Percentiles rank a stretch among this genome's conserved stretches.
These are phyloP conservation scores for Phytoseiulus persimilis DNA, from an alignment of 2,888 invertebrate genomes.

Conservation along the genomic window DNA sequence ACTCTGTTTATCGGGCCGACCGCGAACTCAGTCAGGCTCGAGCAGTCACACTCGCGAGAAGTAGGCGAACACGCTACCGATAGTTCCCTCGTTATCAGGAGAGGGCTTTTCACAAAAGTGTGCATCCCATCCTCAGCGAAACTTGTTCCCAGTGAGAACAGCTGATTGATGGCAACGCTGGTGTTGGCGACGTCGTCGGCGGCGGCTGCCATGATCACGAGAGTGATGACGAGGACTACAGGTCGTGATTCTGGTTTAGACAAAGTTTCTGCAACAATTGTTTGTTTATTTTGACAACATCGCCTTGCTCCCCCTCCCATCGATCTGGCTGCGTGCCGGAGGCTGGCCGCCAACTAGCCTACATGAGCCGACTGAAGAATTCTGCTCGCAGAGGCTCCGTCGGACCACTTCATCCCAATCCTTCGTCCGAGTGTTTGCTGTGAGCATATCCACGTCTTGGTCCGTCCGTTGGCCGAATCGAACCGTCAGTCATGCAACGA, in stretches of 20 bases:
- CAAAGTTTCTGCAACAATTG: not conserved
- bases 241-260: not conserved
- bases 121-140: not conserved
- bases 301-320: not conserved
- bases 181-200: not conserved
- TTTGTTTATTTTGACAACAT: not conserved
- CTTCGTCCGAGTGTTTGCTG: not conserved
- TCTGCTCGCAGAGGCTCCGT: not conserved
- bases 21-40: not conserved
- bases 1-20: not conserved
- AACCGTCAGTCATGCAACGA: not conserved
- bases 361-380: not conserved
- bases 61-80: not conserved
- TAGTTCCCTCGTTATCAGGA: not conserved
- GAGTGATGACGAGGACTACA: not conserved
- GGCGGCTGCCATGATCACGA: not conserved
- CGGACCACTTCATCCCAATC: not conserved
- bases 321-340: not conserved
- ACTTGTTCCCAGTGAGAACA: not conserved
- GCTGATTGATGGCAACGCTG: not conserved
- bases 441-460: not conserved
- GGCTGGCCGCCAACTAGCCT: not conserved
- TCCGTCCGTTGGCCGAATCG: not conserved
- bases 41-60: not conserved
- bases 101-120: not conserved